These are phyloP conservation scores for Antechinus stuartii DNA, from an alignment of 2,113 vertebrate genomes.

Conservation along the genomic window DNA sequence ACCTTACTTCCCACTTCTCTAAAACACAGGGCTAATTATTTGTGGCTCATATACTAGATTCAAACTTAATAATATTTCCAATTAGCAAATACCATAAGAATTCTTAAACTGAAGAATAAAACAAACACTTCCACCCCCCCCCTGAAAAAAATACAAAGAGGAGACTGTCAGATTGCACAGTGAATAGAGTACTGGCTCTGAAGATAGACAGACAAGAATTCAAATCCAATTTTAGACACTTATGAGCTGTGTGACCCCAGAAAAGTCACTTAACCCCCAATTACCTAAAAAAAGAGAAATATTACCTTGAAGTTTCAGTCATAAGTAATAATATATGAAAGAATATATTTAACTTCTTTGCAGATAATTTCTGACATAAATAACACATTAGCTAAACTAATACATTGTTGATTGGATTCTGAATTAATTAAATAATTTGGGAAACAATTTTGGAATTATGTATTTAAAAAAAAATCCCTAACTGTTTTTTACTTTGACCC, in stretches of 20 bases:
- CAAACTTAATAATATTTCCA: background rate
- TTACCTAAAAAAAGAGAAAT: background rate
- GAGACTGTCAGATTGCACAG: background rate
- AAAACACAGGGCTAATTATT: slow-evolving; percentile 12
- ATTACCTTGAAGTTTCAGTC: slow-evolving; percentile 36
- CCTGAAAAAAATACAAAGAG: background rate
- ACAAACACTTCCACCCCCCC: background rate
- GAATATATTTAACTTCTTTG: slow-evolving; percentile 37
- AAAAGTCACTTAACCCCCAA: background rate
- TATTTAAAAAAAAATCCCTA: background rate
- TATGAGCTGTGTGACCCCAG: background rate
- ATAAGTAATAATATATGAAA: slow-evolving; percentile 20
- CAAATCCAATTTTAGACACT: background rate
- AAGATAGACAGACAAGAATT: background rate
- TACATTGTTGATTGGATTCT: background rate
- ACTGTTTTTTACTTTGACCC: background rate
- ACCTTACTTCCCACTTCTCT: background rate
- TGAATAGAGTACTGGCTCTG: background rate
- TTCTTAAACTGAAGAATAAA: background rate
- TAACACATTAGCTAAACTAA: background rate
- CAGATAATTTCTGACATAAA: slow-evolving; percentile 19
- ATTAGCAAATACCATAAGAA: background rate
- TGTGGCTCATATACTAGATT: slow-evolving; percentile 33
- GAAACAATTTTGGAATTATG: background rate
- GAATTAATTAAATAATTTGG: background rate